These are phyloP conservation scores for Acanthosoma haemorrhoidale DNA, from an alignment of 2,888 invertebrate species.

Conservation along the genomic window DNA sequence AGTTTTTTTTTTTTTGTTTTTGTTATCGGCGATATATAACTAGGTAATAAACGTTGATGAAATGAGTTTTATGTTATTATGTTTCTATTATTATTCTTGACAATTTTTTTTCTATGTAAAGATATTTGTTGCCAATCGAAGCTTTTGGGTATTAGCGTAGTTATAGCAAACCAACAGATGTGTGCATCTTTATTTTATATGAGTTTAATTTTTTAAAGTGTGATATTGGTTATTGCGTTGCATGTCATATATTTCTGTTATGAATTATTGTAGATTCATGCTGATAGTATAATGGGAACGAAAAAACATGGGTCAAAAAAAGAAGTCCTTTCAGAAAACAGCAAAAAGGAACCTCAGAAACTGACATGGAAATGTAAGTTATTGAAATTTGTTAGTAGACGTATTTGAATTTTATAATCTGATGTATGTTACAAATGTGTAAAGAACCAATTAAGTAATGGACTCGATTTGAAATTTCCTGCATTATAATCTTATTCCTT, in stretches of 20 bases:
- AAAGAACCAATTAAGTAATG: no score
- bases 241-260: no score
- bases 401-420: no score
- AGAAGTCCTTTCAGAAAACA: constrained; percentile 17
- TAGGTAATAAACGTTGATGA: constrained; percentile 20
- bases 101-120: no score
- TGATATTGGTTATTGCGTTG: not conserved
- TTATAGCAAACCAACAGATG: not conserved
- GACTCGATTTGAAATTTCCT: no score
- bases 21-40: not conserved
- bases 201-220: not conserved
- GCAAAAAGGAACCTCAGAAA: constrained; percentile 28
- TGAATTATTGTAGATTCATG: constrained; percentile 23
- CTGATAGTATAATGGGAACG: constrained; percentile 28
- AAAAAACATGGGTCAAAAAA: constrained; percentile 30
- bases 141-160: no score
- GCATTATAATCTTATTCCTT: no score
- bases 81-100: no score
- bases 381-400: no score
- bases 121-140: not conserved
- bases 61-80: constrained; percentile 4
- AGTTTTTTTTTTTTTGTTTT: not conserved
- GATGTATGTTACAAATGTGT: no score
- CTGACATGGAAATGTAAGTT: constrained; percentile 37
- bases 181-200: not conserved